These are phyloP conservation scores for Phengaris arion DNA, from an alignment of 2,888 invertebrate species.

Conservation along the genomic window DNA sequence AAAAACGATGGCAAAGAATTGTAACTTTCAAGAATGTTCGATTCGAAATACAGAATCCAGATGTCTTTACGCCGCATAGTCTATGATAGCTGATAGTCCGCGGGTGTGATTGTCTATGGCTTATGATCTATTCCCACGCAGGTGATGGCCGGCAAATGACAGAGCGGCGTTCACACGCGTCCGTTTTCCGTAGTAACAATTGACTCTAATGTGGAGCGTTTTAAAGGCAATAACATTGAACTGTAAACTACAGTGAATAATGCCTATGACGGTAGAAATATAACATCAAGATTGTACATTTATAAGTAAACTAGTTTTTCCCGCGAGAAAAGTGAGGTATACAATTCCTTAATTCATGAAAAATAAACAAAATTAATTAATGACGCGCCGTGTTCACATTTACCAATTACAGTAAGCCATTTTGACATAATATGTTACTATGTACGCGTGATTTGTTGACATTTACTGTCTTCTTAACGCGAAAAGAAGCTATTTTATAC, in stretches of 20 bases:
- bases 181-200: constrained; percentile 36
- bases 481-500: too few relatives aligned
- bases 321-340: too few relatives aligned
- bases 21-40: too few relatives aligned
- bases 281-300: background rate
- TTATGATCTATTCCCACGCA: constrained; percentile 44
- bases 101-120: constrained; percentile 34
- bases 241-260: background rate
- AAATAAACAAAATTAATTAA: too few relatives aligned
- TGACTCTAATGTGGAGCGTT: constrained; percentile 23
- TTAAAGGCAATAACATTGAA: constrained; percentile 14
- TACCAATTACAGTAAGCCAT: too few relatives aligned
- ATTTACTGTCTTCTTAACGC: too few relatives aligned
- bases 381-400: too few relatives aligned
- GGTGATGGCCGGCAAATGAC: constrained; percentile 49
- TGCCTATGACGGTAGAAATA: background rate
- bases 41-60: too few relatives aligned
- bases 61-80: background rate
- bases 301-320: background rate
- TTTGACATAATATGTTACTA: too few relatives aligned
- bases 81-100: background rate
- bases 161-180: constrained; percentile 50
- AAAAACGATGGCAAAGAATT: too few relatives aligned
- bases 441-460: too few relatives aligned
- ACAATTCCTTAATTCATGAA: too few relatives aligned